Conservation (phyloP, 2,888 invertebrate genomes). For the Nymphalis c-album region DNA sequence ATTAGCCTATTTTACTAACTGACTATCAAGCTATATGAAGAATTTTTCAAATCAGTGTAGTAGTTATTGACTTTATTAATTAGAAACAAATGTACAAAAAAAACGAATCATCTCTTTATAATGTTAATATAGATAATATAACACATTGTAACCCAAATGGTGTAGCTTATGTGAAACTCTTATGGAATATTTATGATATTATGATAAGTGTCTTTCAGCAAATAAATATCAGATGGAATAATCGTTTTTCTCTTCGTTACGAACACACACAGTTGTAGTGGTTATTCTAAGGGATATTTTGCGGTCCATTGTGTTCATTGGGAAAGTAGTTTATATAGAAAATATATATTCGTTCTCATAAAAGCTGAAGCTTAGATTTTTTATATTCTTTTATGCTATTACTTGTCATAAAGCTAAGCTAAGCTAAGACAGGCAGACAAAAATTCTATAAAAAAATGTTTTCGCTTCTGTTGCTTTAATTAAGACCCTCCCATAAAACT, state of each 20-base stretch:
- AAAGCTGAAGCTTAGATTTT: background rate
- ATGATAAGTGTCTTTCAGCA: constrained; percentile 10
- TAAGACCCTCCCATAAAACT: too few species aligned
- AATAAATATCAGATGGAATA: constrained; percentile 15
- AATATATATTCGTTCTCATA: background rate
- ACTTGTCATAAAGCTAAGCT: background rate
- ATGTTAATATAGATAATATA: constrained; percentile 6
- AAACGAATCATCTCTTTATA: too few species aligned
- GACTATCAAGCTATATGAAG: too few species aligned
- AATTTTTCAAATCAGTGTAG: too few species aligned
- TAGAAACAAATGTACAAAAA: too few species aligned
- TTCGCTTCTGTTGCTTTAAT: too few species aligned
- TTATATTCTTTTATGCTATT: background rate
- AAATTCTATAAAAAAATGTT: too few species aligned
- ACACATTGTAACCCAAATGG: constrained; percentile 9
- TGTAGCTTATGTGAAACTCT: constrained; percentile 19
- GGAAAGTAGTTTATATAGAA: background rate
- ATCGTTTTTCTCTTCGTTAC: constrained; percentile 10
- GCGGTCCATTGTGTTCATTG: background rate
- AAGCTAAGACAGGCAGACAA: too few species aligned
- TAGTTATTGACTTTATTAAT: too few species aligned
- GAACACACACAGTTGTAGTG: constrained; percentile 1
- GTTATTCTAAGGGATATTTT: constrained; percentile 5
- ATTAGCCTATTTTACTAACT: too few species aligned
- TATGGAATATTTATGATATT: constrained; percentile 13